Base-by-base conservation (phyloP, 2,113 vertebrate species). In the Ceuthmochares aereus region DNA sequence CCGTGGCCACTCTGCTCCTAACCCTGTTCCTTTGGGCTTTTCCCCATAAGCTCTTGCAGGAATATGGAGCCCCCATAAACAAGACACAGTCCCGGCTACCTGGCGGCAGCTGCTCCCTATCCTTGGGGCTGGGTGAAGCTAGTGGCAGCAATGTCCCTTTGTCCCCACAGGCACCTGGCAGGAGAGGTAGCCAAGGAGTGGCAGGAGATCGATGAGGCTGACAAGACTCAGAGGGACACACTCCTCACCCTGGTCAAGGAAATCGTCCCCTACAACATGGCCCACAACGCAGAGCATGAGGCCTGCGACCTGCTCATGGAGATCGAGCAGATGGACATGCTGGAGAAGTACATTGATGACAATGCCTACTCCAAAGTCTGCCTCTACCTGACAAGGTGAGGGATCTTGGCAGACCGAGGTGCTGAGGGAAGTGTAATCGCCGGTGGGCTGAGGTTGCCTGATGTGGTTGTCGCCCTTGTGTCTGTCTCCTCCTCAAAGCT, bases 231-330 rank as follows among this genome's bases (percentile, higher is more conserved):
- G 96, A 98, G 99, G 95, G 99, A 99, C 89, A 98, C 98, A 0
- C 97, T 99, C 23, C 97, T 99, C 51, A 99, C 99, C 51, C 97
- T 99, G 27, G 99, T 99, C 73, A 99, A 99, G 92, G 99, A 99
- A 95, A 99, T 99, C 0, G 98, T 99, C 19, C 99, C 99, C 18
- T 99, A 99, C 93, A 99, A 99, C 97, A 99, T 99, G 99, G 99
- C 98, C 18, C 99, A 99, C 97, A 99, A 99, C 0, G 99, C 99
- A 2, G 99, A 99, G 96, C 99, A 99, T 0, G 99, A 99, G 96
- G 99, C 99, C 27, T 99, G 99, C 13, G 99, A 99, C 96, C 97
- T 99, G 83, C 98, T 99, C 34, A 99, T 99, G 99, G 99, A 99
- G 96, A 99, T 99, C 1, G 99, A 99, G 92, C 98, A 99, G 92